These are phyloP conservation scores for Portunus trituberculatus DNA, from an alignment of 1,140 invertebrate species.

Conservation along the genomic window DNA sequence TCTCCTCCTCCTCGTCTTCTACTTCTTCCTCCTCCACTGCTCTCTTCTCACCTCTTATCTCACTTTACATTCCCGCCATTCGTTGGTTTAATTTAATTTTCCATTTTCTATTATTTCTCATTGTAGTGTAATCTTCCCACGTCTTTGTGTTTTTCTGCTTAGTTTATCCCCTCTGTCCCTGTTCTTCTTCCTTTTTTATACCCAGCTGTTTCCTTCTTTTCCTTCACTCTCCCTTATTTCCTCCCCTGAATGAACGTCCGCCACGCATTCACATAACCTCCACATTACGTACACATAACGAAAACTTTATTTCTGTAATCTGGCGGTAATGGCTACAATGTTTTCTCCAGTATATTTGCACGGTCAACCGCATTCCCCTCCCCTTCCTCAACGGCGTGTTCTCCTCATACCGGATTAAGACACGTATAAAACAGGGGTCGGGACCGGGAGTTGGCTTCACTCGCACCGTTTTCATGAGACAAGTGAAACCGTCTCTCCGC, in stretches of 20 bases:
- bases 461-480: not conserved
- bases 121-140: not conserved
- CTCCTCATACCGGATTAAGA: not conserved
- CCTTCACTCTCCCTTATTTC: too few relatives aligned
- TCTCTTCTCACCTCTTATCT: not conserved
- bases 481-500: not conserved
- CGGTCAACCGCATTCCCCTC: not conserved
- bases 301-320: not conserved
- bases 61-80: not conserved
- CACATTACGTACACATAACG: too few relatives aligned
- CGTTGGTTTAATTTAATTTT: not conserved
- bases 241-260: not conserved
- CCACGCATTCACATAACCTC: not conserved
- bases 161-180: not conserved
- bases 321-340: not conserved
- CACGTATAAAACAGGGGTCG: not conserved
- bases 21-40: too few relatives aligned
- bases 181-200: not conserved
- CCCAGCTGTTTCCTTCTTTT: not conserved
- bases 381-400: not conserved
- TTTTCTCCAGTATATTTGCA: conserved; percentile 13
- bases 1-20: not conserved
- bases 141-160: not conserved
- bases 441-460: not conserved
- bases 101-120: not conserved